These are phyloP conservation scores for Hirudinaria manillensis DNA, from an alignment of 2,888 invertebrate species.

Conservation along the genomic window DNA sequence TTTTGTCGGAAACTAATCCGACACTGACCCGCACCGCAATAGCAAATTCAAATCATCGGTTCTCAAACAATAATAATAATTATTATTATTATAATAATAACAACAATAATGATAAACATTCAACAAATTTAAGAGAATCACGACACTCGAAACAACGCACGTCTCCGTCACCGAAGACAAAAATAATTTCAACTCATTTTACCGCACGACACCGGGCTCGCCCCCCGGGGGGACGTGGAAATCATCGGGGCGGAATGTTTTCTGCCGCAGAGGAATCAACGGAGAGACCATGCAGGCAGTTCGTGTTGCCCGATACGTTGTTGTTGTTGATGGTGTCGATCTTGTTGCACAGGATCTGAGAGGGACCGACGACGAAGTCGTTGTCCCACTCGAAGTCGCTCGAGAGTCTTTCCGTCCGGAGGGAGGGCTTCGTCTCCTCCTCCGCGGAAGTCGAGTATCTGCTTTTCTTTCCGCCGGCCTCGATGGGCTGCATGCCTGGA, in stretches of 20 bases:
- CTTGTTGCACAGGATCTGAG: neutral
- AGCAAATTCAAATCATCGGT: no score
- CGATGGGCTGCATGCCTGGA: constrained; percentile 36
- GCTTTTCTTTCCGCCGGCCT: constrained; percentile 7
- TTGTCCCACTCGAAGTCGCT: constrained; percentile 39
- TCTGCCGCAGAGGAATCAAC: neutral
- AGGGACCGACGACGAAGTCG: constrained; percentile 27
- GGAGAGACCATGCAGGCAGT: neutral
- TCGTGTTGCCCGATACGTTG: neutral
- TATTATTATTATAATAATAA: no score
- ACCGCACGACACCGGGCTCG: no score
- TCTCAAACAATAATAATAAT: no score
- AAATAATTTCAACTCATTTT: no score
- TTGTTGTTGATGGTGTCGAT: constrained; percentile 27
- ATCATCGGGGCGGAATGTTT: constrained; percentile 4
- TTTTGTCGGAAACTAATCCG: no score
- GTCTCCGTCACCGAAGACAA: no score
- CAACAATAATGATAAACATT: no score
- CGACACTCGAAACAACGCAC: no score
- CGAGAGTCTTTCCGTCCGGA: constrained; percentile 29
- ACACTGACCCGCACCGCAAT: no score
- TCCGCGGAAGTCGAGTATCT: constrained; percentile 13
- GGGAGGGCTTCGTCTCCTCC: constrained; percentile 13
- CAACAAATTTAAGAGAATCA: no score
- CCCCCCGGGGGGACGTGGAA: no score